A percentile compares a stretch with the other conserved stretches of the same genome.
phyloP scores from a whole-genome alignment of 2,888 invertebrate species.

The Drosophila demipolita region DNA sequence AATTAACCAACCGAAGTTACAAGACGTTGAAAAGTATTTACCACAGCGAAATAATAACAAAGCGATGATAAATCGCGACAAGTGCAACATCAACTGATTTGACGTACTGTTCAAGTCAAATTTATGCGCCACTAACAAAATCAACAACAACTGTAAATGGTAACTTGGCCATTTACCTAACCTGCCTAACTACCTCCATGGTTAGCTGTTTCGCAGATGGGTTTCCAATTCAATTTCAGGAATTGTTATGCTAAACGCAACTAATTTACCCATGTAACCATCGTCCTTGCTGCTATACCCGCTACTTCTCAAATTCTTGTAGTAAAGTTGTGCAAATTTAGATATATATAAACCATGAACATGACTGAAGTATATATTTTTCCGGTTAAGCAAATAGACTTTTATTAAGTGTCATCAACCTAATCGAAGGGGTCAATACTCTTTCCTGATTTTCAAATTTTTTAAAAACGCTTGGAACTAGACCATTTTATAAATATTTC shows the following conservation, averaged over 20 bases:
- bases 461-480: background rate
- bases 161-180: conserved; percentile 24
- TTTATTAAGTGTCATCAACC: background rate
- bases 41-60: conserved; percentile 21
- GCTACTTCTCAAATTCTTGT: background rate
- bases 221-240: conserved; percentile 44
- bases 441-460: background rate
- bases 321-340: background rate
- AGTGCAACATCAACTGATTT: conserved; percentile 65
- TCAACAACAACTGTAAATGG: conserved; percentile 38
- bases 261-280: conserved; percentile 52
- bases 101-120: conserved; percentile 30
- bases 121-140: conserved; percentile 20
- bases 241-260: conserved; percentile 50
- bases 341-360: background rate
- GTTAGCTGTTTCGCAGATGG: conserved; percentile 66
- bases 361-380: background rate
- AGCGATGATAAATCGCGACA: conserved; percentile 65
- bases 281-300: conserved; percentile 1
- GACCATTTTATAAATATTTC: background rate
- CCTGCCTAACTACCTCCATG: conserved; percentile 35
- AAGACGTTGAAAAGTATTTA: conserved; percentile 75
- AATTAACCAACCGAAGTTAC: conserved; percentile 77
- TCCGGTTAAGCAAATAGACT: background rate
- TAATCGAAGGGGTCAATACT: background rate